Base-by-base conservation (phyloP, 1,140 invertebrate species). In the Gerris buenoi region DNA sequence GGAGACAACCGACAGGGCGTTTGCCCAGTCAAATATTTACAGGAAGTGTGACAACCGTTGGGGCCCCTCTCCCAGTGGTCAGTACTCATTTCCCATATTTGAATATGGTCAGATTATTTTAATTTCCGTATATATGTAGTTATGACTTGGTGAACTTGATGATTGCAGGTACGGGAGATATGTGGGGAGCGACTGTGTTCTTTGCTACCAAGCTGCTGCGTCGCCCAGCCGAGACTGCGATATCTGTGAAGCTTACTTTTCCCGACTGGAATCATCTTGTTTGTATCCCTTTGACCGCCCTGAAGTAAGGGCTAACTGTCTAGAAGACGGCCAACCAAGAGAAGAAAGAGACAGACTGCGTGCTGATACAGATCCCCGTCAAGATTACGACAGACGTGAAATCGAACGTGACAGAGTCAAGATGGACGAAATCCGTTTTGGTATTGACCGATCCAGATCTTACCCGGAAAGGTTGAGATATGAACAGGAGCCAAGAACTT, bases 1-100 rank as follows among this genome's bases (percentile, higher is more conserved):
- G 87, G 91, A 65, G 83, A 92, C 78, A 85, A 93, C 82, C 85
- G 90, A 76, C 83, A 89, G 81, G 86, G 89, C 71, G 78, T 90
- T 73, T 95, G 89, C 76, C 88, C 89, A 2, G 76, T 90, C 1
- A 91, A 90, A 76, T 91, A 89, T 72, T 81, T 91, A 67, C 88
- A 90, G 80, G 89, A 89, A 77, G 87, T 89, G 86, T 89, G 87
- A 89, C 86, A 84, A 71, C 78, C 80, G 73, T 77, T 58, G 68
- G 61, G 28, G 27, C 67, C 63, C 29, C 64, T 25, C 5, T 59
- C 63, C 15, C 67, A 65, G 3, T 28, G 65, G 25, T 27, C 3
- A 14, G 59, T 25, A 13, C 62, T n/a, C 25, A 26, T 27, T 23
- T 26, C n/a, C n/a, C 22, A 25, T 25, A 26, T 5, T 1, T 27